A percentile compares a stretch with the other conserved stretches of the same genome.
Evolutionary conservation across 2,888 invertebrate genomes (phyloP).

Genomic region (Ditylenchus weischeri): DNA sequence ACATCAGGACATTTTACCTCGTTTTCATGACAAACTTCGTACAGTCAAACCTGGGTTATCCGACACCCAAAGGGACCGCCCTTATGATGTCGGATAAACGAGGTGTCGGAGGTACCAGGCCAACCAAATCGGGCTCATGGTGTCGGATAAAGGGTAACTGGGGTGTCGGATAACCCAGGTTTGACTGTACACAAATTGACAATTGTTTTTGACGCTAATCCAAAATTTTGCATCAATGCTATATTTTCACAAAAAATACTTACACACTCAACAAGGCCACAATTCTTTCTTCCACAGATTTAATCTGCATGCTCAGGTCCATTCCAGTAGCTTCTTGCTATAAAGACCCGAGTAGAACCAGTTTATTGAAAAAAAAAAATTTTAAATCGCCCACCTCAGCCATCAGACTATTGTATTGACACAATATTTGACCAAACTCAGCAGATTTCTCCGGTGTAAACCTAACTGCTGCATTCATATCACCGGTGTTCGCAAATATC

Average conservation of each 20-base stretch:
- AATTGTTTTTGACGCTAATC: no score
- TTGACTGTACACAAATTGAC: no score
- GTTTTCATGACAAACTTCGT: no score
- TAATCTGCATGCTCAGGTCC: neutral
- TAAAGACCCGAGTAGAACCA: neutral
- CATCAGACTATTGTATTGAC: neutral
- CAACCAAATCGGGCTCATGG: no score
- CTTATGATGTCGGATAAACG: no score
- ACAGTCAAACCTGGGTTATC: no score
- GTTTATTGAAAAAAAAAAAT: neutral
- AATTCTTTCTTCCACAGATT: neutral
- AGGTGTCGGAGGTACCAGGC: no score
- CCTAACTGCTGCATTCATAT: conserved; percentile 8
- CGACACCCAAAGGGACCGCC: no score
- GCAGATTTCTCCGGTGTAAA: conserved; percentile 7
- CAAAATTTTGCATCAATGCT: no score
- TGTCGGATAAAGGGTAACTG: no score
- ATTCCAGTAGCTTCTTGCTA: conserved; percentile 8
- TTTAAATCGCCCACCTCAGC: neutral
- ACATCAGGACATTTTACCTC: no score
- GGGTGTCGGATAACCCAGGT: no score
- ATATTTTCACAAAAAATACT: neutral
- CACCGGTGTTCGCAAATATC: conserved; percentile 7
- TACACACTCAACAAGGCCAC: conserved; percentile 2
- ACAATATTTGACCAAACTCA: conserved; percentile 1